These are phyloP conservation scores for Acrocephalus arundinaceus DNA, from an alignment of 2,113 vertebrate genomes.

Conservation along the genomic window DNA sequence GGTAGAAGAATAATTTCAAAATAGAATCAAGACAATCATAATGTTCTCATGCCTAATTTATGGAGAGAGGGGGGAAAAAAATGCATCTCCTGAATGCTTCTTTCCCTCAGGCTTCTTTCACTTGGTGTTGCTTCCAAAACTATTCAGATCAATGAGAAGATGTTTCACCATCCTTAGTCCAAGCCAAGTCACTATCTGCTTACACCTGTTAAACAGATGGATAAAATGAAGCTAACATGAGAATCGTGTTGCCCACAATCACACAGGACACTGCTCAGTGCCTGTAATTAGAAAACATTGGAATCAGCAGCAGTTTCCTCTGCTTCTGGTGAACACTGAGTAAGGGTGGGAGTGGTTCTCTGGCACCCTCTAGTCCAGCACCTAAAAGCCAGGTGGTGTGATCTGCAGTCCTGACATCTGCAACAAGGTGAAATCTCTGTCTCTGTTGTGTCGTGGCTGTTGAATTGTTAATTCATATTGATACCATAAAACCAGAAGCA, in stretches of 20 bases:
- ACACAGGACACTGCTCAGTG: neutral
- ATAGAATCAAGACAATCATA: constrained; percentile 56
- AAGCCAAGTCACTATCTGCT: neutral
- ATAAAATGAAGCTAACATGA: neutral
- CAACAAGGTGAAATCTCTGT: neutral
- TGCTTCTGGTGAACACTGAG: neutral
- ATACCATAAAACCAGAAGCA: neutral
- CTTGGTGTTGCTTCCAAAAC: constrained; percentile 10
- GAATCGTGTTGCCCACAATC: neutral
- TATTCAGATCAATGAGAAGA: constrained; percentile 21
- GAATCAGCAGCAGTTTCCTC: neutral
- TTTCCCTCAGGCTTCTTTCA: constrained; percentile 33
- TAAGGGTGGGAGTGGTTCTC: neutral
- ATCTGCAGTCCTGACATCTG: neutral
- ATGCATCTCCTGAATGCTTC: constrained; percentile 30
- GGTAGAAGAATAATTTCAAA: constrained; percentile 54
- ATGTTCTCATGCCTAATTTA: constrained; percentile 56
- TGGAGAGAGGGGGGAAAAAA: neutral
- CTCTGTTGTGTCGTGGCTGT: neutral
- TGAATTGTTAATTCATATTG: neutral
- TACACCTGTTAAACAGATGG: neutral
- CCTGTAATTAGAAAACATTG: neutral
- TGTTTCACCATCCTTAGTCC: neutral
- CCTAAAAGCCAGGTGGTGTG: neutral
- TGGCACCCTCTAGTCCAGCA: neutral